Percentiles rank a stretch among this genome's conserved stretches.
Conservation (phyloP, 2,888 invertebrate genomes). For the Lithophane socia region DNA sequence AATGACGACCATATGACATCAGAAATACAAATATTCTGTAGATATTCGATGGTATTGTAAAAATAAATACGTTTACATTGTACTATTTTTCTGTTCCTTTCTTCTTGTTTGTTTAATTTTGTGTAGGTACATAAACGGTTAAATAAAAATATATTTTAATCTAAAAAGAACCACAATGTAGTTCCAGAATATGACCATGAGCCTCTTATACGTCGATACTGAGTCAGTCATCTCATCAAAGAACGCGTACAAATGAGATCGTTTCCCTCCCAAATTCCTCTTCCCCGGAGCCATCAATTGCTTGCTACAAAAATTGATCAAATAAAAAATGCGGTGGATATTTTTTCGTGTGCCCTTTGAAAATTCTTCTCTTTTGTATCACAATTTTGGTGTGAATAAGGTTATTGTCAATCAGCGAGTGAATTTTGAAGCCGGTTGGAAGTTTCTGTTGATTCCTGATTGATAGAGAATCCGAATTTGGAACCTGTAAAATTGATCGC, state of each 20-base stretch:
- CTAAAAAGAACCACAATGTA: not conserved
- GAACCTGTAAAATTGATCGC: slow-evolving; percentile 31
- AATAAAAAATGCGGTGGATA: slow-evolving; percentile 74
- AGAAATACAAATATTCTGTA: not conserved
- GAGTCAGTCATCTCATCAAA: slow-evolving; percentile 75
- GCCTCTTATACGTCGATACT: slow-evolving; percentile 64
- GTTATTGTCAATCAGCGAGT: slow-evolving; percentile 63
- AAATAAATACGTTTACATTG: too few relatives aligned
- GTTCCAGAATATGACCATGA: slow-evolving; percentile 52
- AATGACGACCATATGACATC: too few relatives aligned
- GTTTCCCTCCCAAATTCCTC: slow-evolving; percentile 71
- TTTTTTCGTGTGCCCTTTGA: slow-evolving; percentile 66
- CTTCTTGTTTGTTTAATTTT: not conserved
- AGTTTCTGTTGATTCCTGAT: slow-evolving; percentile 35
- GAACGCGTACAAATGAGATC: slow-evolving; percentile 78
- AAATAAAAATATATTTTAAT: not conserved
- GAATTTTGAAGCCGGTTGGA: slow-evolving; percentile 30
- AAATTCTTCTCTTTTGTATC: slow-evolving; percentile 58
- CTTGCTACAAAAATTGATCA: slow-evolving; percentile 79
- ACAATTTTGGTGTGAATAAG: slow-evolving; percentile 59
- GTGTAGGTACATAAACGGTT: not conserved
- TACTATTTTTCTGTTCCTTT: not conserved
- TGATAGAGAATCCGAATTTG: slow-evolving; percentile 32
- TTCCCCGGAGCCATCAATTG: slow-evolving; percentile 73
- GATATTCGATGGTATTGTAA: not conserved